Conservation (phyloP, 2,113 vertebrate genomes). For the Tupaia tana region DNA sequence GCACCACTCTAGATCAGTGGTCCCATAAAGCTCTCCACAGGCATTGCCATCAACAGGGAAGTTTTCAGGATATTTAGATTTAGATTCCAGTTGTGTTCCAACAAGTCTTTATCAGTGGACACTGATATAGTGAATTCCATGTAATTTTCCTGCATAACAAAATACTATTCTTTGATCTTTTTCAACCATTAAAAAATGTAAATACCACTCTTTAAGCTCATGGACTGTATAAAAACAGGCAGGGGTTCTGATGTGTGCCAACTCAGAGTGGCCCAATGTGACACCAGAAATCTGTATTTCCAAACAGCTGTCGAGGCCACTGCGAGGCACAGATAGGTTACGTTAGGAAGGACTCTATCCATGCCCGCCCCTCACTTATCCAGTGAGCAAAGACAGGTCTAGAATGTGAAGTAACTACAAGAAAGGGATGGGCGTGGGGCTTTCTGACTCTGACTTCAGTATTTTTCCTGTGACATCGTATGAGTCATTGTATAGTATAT, state of each 20-base stretch:
- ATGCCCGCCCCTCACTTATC: background rate
- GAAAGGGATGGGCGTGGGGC: background rate
- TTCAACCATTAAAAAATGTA: conserved; percentile 39
- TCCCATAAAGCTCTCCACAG: background rate
- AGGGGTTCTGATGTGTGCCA: background rate
- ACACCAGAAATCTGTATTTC: background rate
- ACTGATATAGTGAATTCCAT: conserved; percentile 19
- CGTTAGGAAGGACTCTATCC: background rate
- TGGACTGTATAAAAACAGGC: background rate
- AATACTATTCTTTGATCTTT: conserved; percentile 43
- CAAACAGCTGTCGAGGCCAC: background rate
- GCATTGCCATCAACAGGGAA: background rate
- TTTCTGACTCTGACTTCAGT: background rate
- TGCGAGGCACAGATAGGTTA: background rate
- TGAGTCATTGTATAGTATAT: conserved; percentile 36
- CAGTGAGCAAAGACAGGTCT: conserved; percentile 11
- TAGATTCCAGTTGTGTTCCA: background rate
- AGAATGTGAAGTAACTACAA: conserved; percentile 10
- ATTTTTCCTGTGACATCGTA: background rate
- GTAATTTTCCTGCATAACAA: conserved; percentile 35
- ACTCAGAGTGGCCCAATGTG: background rate
- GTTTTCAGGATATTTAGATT: background rate
- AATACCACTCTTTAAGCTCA: background rate
- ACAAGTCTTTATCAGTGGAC: background rate
- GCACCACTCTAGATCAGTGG: background rate